Percentiles rank a stretch among this genome's conserved stretches.
Conservation (phyloP, 2,888 invertebrate species). For the Matsumyia berberina region DNA sequence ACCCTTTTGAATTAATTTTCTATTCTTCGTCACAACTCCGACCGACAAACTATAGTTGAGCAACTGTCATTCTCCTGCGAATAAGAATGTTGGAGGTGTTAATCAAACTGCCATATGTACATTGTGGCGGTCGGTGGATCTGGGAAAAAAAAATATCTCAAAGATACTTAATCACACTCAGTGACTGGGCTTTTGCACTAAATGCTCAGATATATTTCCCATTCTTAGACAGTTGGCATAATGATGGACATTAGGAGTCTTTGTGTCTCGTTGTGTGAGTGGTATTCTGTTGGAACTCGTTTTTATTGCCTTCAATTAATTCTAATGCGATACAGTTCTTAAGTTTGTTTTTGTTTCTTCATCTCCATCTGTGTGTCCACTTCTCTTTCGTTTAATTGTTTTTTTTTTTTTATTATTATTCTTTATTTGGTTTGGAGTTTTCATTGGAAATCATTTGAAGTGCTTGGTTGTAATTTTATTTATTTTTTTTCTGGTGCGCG, state of each 20-base stretch:
- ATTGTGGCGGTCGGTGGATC: constrained; percentile 20
- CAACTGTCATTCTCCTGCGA: constrained; percentile 17
- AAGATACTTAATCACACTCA: constrained; percentile 36
- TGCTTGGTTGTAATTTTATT: constrained; percentile 10
- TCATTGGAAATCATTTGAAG: constrained; percentile 23
- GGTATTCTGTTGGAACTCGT: constrained; percentile 40
- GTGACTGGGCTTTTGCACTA: constrained; percentile 5
- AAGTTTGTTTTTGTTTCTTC: constrained; percentile 17
- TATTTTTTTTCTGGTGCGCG: too few relatives aligned
- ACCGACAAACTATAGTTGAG: background rate
- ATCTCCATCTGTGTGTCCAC: background rate
- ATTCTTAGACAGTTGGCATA: constrained; percentile 44
- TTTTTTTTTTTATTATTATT: background rate
- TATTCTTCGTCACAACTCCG: constrained; percentile 7
- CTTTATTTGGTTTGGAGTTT: background rate
- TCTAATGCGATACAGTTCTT: constrained; percentile 50
- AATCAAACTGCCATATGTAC: constrained; percentile 52
- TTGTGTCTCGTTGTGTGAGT: constrained; percentile 27
- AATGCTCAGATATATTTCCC: constrained; percentile 29
- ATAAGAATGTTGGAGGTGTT: constrained; percentile 39
- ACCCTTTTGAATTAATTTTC: constrained; percentile 23
- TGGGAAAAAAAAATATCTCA: constrained; percentile 10
- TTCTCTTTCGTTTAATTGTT: constrained; percentile 2
- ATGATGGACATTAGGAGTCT: constrained; percentile 51
- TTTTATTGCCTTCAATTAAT: constrained; percentile 67